These are phyloP conservation scores for Lutraria rhynchaena DNA, from an alignment of 1,140 invertebrate genomes.

Conservation along the genomic window DNA sequence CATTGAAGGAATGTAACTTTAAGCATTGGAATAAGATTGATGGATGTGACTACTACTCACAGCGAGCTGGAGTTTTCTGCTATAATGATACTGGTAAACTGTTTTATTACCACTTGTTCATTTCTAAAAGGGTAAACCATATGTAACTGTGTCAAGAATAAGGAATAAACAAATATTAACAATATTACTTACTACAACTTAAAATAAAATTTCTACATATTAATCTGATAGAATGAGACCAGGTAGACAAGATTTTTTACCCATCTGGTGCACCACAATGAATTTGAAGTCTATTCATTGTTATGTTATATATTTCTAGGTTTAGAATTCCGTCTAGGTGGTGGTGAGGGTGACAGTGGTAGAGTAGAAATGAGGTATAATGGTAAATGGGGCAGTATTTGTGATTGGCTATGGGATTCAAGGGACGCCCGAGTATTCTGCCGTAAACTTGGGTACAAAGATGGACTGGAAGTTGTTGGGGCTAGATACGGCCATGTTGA, in stretches of 20 bases:
- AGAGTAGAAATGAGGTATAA: slow-evolving; percentile 88
- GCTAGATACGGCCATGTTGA: slow-evolving; percentile 36
- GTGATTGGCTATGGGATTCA: slow-evolving; percentile 88
- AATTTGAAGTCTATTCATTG: too few species aligned
- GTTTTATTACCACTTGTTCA: too few species aligned
- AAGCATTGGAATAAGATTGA: slow-evolving; percentile 4
- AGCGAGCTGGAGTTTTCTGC: slow-evolving; percentile 59
- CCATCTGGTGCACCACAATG: too few species aligned
- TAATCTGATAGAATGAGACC: too few species aligned
- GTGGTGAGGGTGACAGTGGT: slow-evolving; percentile 80
- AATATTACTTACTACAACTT: too few species aligned
- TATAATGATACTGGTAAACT: slow-evolving; percentile 58
- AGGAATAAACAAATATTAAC: too few species aligned
- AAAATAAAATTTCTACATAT: too few species aligned
- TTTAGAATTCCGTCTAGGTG: slow-evolving; percentile 61
- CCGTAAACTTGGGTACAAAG: slow-evolving; percentile 49
- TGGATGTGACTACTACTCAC: slow-evolving; percentile 53
- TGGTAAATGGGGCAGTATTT: slow-evolving; percentile 88
- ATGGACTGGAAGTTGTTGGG: slow-evolving; percentile 50
- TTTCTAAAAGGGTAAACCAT: too few species aligned
- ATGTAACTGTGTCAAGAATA: too few species aligned
- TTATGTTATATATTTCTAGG: slow-evolving; percentile 47
- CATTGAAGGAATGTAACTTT: slow-evolving; percentile 39
- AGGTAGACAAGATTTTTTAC: too few species aligned
- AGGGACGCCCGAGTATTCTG: slow-evolving; percentile 84